Evolutionary conservation across 2,113 vertebrate species (phyloP).

Genomic region (Ellobius talpinus): DNA sequence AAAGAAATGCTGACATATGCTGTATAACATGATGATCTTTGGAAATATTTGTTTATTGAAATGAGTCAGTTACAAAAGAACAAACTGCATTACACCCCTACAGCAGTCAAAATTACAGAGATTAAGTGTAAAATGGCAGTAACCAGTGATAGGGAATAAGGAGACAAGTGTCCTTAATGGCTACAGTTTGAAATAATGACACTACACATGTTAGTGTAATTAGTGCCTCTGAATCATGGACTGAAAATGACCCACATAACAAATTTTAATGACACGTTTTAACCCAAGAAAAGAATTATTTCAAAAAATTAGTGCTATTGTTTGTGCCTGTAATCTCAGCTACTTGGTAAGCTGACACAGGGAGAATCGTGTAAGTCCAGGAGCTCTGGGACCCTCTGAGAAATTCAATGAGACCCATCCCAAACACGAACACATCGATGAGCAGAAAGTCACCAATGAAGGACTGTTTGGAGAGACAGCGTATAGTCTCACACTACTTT

Average conservation of each 20-base stretch:
- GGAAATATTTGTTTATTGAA: background rate
- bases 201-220: background rate
- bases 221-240: background rate
- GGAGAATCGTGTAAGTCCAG: background rate
- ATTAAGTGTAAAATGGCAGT: background rate
- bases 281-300: background rate
- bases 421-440: background rate
- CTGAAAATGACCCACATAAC: background rate
- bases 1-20: background rate
- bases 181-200: background rate
- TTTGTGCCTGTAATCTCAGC: background rate
- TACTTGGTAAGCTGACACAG: background rate
- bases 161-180: background rate
- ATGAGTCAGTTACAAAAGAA: background rate
- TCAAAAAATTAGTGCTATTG: background rate
- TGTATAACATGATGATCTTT: background rate
- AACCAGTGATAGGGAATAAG: background rate
- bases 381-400: background rate
- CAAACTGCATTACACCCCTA: background rate
- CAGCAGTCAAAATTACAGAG: background rate
- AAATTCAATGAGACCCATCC: background rate
- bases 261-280: background rate
- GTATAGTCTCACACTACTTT: background rate
- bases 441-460: background rate
- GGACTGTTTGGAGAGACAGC: background rate